Evolutionary conservation across 2,888 invertebrate genomes (phyloP).

Genomic region (Strigamia crassipes): DNA sequence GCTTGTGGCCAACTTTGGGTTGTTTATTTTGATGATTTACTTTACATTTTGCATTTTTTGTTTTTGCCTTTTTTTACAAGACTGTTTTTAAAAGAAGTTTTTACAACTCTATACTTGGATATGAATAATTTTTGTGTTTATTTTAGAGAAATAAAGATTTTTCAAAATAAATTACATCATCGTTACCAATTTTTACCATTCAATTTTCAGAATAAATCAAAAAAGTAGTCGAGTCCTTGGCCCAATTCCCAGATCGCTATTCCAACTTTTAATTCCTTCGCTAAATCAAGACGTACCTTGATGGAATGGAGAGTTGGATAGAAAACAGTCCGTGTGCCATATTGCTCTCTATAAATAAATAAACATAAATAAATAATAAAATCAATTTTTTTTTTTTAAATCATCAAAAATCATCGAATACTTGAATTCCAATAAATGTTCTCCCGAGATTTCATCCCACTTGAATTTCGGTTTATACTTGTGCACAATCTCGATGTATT

Average conservation of each 20-base stretch:
- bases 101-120: neutral
- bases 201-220: conserved; percentile 72
- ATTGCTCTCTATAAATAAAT: conserved; percentile 37
- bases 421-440: conserved; percentile 86
- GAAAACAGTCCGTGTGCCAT: conserved; percentile 67
- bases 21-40: conserved; percentile 13
- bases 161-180: too few species aligned
- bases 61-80: neutral
- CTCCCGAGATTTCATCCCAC: conserved; percentile 77
- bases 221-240: conserved; percentile 92
- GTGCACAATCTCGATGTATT: conserved; percentile 73
- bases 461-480: conserved; percentile 75
- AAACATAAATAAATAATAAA: neutral
- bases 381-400: neutral
- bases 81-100: neutral
- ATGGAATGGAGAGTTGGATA: conserved; percentile 89
- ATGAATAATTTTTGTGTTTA: too few species aligned
- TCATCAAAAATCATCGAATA: conserved; percentile 61
- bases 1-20: conserved; percentile 1
- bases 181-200: too few species aligned
- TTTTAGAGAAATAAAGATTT: too few species aligned
- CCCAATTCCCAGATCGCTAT: conserved; percentile 96
- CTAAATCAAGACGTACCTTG: conserved; percentile 76
- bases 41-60: neutral
- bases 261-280: conserved; percentile 78